Evolutionary conservation across 2,797 vertebrate species (phyloP), one percentile per base, ranked within the genome.

Genomic region (Melopsittacus undulatus): DNA sequence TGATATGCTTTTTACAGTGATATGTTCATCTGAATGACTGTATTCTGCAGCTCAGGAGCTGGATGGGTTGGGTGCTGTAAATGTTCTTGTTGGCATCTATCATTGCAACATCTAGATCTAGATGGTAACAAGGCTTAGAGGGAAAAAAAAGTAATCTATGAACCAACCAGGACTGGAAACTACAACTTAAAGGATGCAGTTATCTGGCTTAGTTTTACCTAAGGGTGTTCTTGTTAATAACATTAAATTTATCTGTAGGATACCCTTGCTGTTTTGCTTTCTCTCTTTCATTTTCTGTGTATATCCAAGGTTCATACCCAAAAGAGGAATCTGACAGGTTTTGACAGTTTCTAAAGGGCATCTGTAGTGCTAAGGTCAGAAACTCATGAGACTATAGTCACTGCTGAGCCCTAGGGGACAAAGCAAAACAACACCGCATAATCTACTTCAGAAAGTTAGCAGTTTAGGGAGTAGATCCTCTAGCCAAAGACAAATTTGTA

Each of bases 271-370:
- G 7, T 56, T 91, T 82, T 30, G 45, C 48, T 87, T 86, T 66
- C 34, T 74, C 66, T 77, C 52, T 75, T 64, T 90, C 61, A 61
- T 86, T 69, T 85, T 62, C 78, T 79, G 24, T 79, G 30, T 49
- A n/a, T 56, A 89, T 91, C 42, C 82, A 82, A 95, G 77, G 43
- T 95, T 92, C 87, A 72, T 74, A 91, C 75, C 69, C 69, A 82
- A 40, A 91, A 92, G 83, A 92, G 87, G 73, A 92, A 95, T 46
- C 74, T 94, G 87, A 96, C 85, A 93, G 79, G 83, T 97, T 97
- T 89, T 97, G 97, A 97, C 96, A 96, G 91, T 76, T 97, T 96
- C 96, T 90, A 92, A 95, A 86, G 73, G 95, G 34, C 66, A 92
- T 95, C 75, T 90, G 48, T 54, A 96, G 83, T 72, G 30, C 62